Evolutionary conservation across 2,888 invertebrate genomes (phyloP).

Genomic region (Zonitis immaculata): DNA sequence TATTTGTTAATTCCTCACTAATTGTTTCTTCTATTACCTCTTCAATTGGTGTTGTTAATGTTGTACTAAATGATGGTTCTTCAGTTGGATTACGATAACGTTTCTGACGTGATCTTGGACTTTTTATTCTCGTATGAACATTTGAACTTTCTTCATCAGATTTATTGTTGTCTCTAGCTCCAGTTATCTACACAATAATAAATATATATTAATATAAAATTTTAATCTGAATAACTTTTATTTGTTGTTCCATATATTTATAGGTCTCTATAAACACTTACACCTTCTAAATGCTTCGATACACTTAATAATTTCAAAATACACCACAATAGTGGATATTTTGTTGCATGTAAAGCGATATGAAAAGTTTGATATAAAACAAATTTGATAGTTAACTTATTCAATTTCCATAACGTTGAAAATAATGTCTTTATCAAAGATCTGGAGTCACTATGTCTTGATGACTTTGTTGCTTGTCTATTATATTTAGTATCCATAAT

Average conservation of each 20-base stretch:
- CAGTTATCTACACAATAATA: slow-evolving; percentile 11
- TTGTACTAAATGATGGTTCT: slow-evolving; percentile 30
- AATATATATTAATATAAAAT: slow-evolving; percentile 5
- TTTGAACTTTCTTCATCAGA: slow-evolving; percentile 1
- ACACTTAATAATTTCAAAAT: slow-evolving; percentile 29
- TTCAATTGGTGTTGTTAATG: slow-evolving; percentile 31
- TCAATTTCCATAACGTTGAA: slow-evolving; percentile 6
- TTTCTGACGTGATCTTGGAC: slow-evolving; percentile 20
- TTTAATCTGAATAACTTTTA: not conserved
- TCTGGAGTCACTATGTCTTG: not conserved
- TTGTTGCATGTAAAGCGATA: slow-evolving; percentile 4
- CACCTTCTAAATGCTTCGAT: slow-evolving; percentile 29
- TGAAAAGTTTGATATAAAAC: not conserved
- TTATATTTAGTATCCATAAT: slow-evolving; percentile 1
- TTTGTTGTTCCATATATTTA: not conserved
- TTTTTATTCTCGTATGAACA: slow-evolving; percentile 6
- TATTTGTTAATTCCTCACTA: slow-evolving; percentile 18
- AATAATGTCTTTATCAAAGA: not conserved
- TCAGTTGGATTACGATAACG: slow-evolving; percentile 21
- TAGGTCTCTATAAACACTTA: slow-evolving; percentile 22
- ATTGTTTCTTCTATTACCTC: slow-evolving; percentile 33
- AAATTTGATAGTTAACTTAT: slow-evolving; percentile 5
- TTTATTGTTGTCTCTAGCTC: slow-evolving; percentile 1
- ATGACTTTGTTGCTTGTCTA: not conserved
- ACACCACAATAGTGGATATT: slow-evolving; percentile 23